Evolutionary conservation across 2,797 vertebrate species (phyloP), one percentile per base, ranked within the genome.

Genomic region (Argyrosomus regius): DNA sequence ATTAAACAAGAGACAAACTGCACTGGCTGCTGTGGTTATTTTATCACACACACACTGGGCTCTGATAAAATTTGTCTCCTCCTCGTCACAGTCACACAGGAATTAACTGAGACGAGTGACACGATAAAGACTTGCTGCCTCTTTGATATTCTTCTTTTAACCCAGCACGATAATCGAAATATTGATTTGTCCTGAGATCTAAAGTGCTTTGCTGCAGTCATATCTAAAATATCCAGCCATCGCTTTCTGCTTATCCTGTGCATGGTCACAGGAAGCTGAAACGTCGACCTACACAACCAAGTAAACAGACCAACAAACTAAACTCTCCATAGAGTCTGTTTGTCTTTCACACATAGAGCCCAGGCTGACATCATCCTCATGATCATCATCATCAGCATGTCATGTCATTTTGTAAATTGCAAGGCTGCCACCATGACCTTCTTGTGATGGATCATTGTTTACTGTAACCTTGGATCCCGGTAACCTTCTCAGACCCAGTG

Each of bases 391-490:
- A 7, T 52, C 66, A 62, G 54, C 72, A 10, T 31, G 60, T 52
- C 64, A 17, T 46, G 66, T 20, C 41, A 24, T 64, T 18, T 41
- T 49, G 63, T 74, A 16, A 75, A 75, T 72, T 26, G 52, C 59
- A 35, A 48, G 52, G 57, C 53, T 60, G 67, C 57, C 12, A 10
- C 18, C 1, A 35, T 35, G 63, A 57, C 81, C 72, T 72, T 79
- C 61, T 43, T 4, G 5, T 79, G 78, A 77, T 75, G 26, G 69
- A 71, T 78, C 35, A 11, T 50, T 86, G 59, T 84, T 86, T 80
- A 71, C 81, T 45, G 54, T 84, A 39, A 13, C 71, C 77, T 41
- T 73, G 83, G 72, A 61, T 84, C 73, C 78, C 68, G 65, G 61
- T 70, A 48, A 67, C 69, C 48, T 52, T 62, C 57, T 72, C 3